Evolutionary conservation across 1,140 invertebrate genomes (phyloP), one percentile per base, ranked within the genome.

Genomic region (Pararge aegeria): DNA sequence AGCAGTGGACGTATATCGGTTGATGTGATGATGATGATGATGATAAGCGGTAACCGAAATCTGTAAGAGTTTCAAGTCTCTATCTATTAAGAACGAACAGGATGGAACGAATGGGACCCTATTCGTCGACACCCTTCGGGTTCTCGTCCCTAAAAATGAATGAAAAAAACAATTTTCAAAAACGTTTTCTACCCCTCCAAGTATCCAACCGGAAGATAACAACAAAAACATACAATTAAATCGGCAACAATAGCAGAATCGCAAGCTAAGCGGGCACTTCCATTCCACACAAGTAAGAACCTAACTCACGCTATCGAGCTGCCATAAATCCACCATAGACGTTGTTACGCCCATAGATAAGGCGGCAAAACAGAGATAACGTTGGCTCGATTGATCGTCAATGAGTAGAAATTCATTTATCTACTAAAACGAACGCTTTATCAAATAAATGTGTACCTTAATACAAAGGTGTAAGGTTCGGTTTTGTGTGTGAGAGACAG

Each of bases 381-480:
- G 60, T 56, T 64, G 63, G 56, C 58, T 64, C 66, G 66, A 75
- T 71, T 72, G 72, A 75, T 75, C 69, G 64, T 65, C 66, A 71
- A 75, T 69, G 70, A 75, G 64, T 63, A 66, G 66, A 64, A 68
- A 69, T 72, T 72, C 66, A 75, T 75, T 72, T 75, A 71, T 72
- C 60, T 68, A 62, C 37, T 61, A 53, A 61, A 66, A 44, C 12
- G 15, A 0, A 6, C 21, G 16, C 2, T 13, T 27, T 15, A 16
- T 5, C 21, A 27, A 27, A 3, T 2, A 15, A 27, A 46, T 21
- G 20, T 20, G 18, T 20, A 27, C 46, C n/a, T 13, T 49, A 49
- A 15, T n/a, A 3, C 24, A 2, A 5, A 29, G 18, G 6, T 0
- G 0, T 15, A 27, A 15, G 13, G 46, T 49, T 27, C 1, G 12